A percentile compares a stretch with the other conserved stretches of the same genome.
phyloP scores from a whole-genome alignment of 2,888 invertebrate species.

The Cepaea hortensis region DNA sequence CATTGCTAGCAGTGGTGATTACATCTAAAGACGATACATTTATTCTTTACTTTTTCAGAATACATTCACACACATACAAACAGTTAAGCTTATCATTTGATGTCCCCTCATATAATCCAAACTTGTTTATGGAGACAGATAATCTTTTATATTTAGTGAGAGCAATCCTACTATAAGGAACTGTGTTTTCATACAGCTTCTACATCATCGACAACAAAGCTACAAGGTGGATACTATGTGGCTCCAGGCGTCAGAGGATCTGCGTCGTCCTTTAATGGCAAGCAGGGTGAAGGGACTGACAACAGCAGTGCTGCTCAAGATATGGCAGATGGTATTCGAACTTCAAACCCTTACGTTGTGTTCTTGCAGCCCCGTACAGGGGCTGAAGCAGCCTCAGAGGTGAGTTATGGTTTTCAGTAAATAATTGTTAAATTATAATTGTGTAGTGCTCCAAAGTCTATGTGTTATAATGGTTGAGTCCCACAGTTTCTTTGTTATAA shows the following conservation, averaged over 20 bases:
- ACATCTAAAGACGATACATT: too few relatives aligned
- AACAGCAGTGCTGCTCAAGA: background rate
- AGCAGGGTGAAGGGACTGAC: conserved; percentile 25
- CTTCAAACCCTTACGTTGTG: conserved; percentile 51
- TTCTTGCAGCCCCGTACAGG: conserved; percentile 46
- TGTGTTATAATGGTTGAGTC: too few relatives aligned
- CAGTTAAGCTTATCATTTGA: too few relatives aligned
- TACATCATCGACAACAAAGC: conserved; percentile 47
- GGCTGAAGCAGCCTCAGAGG: conserved; percentile 49
- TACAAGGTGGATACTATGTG: conserved; percentile 53
- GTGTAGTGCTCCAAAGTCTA: background rate
- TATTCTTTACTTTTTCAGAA: too few relatives aligned
- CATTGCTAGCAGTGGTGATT: too few relatives aligned
- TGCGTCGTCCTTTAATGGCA: conserved; percentile 39
- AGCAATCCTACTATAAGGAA: too few relatives aligned
- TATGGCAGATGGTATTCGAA: conserved; percentile 16
- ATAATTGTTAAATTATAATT: background rate
- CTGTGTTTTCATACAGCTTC: conserved; percentile 28
- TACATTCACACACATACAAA: too few relatives aligned
- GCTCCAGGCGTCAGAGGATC: conserved; percentile 52
- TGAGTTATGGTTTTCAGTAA: conserved; percentile 7
- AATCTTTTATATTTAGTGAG: too few relatives aligned
- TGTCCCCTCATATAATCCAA: too few relatives aligned
- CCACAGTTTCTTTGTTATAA: too few relatives aligned
- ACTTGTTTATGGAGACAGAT: too few relatives aligned